phyloP scores from a whole-genome alignment of 1,140 invertebrate genomes.

The Scylla paramamosain region DNA sequence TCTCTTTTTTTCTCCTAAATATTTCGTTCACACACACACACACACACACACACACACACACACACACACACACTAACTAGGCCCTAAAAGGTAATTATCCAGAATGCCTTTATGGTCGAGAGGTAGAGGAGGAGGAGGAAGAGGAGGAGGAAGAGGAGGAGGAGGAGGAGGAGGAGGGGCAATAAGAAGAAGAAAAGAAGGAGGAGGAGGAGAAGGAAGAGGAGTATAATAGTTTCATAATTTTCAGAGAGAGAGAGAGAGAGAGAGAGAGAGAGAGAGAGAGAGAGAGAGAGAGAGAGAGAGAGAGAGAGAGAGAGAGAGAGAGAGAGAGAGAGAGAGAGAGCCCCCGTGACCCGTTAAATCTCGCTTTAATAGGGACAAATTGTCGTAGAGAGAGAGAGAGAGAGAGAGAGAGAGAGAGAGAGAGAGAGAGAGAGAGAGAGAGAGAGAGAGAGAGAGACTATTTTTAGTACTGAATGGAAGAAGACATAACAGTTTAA shows the following conservation, averaged over 20 bases:
- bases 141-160: too few species aligned
- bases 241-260: neutral
- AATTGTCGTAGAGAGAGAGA: conserved; percentile 14
- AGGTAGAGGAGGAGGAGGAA: too few species aligned
- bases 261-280: conserved; percentile 49
- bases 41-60: too few species aligned
- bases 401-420: conserved; percentile 46
- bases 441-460: neutral
- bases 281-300: neutral
- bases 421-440: conserved; percentile 30
- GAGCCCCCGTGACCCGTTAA: neutral
- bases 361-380: neutral
- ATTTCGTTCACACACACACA: neutral
- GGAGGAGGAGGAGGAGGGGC: too few species aligned
- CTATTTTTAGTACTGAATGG: too few species aligned
- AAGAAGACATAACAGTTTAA: too few species aligned
- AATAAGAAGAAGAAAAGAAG: too few species aligned
- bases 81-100: neutral
- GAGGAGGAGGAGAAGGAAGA: too few species aligned
- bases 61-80: neutral
- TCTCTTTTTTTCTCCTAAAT: too few species aligned
- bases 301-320: conserved; percentile 49
- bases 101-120: neutral
- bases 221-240: too few species aligned
- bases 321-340: too few species aligned